Evolutionary conservation across 1,140 invertebrate species (phyloP).

Genomic region (Zaprionus kolodkinae): DNA sequence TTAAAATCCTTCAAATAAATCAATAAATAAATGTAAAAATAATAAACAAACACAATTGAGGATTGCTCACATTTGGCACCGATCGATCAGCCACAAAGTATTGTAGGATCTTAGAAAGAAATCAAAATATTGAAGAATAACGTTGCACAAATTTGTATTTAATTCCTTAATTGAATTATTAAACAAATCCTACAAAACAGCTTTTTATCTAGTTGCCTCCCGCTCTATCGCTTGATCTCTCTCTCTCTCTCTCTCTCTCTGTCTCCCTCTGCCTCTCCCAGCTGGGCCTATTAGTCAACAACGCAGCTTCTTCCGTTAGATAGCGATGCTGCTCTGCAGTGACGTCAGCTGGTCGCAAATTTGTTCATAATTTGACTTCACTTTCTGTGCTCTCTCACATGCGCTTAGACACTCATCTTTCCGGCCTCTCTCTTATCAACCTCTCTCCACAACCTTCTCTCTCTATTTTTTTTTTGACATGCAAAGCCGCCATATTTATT

Average conservation of each 20-base stretch:
- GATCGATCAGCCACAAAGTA: too few relatives aligned
- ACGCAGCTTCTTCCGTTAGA: not conserved
- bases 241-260: not conserved
- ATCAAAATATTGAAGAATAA: too few relatives aligned
- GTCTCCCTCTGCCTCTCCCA: not conserved
- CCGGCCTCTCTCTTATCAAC: not conserved
- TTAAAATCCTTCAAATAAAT: not conserved
- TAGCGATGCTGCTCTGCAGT: not conserved
- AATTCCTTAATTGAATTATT: too few relatives aligned
- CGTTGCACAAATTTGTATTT: too few relatives aligned
- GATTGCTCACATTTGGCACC: too few relatives aligned
- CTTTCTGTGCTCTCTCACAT: not conserved
- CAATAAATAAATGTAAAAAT: not conserved
- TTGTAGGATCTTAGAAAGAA: too few relatives aligned
- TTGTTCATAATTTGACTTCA: not conserved
- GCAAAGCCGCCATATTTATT: not conserved
- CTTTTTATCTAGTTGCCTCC: too few relatives aligned
- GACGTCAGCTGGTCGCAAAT: constrained; percentile 1
- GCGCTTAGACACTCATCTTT: too few relatives aligned
- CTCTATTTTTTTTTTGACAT: not conserved
- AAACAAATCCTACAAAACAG: too few relatives aligned
- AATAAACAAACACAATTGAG: too few relatives aligned
- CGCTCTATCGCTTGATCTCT: too few relatives aligned
- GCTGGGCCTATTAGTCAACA: not conserved
- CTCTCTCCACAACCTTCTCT: too few relatives aligned